Percentiles rank a stretch among this genome's conserved stretches.
phyloP scores from a whole-genome alignment of 1,140 invertebrate species.

The Cydia fagiglandana region DNA sequence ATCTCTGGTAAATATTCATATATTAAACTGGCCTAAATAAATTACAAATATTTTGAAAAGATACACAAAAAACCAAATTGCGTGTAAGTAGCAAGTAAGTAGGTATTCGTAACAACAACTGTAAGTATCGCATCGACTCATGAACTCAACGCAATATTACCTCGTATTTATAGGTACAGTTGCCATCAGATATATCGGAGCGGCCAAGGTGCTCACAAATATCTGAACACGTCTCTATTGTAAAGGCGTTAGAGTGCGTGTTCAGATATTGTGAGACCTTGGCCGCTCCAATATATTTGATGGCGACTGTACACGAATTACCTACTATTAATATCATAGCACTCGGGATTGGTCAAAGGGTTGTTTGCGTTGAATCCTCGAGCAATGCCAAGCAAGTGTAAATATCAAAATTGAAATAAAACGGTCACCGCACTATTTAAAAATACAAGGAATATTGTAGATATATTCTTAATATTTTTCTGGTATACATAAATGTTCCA shows the following conservation, averaged over 20 bases:
- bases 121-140: background rate
- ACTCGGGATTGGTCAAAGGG: background rate
- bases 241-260: too few relatives aligned
- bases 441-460: too few relatives aligned
- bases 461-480: too few relatives aligned
- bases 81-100: background rate
- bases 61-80: background rate
- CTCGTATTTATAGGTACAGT: background rate
- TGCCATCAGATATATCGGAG: too few relatives aligned
- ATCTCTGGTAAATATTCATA: conserved; percentile 54
- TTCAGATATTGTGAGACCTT: too few relatives aligned
- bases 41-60: conserved; percentile 49
- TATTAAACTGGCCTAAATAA: conserved; percentile 71
- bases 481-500: too few relatives aligned
- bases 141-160: conserved; percentile 1
- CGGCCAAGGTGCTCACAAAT: too few relatives aligned
- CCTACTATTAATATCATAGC: background rate
- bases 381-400: background rate
- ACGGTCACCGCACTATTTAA: too few relatives aligned
- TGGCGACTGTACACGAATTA: background rate
- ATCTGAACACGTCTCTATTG: too few relatives aligned
- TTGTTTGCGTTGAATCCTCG: background rate
- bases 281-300: too few relatives aligned
- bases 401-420: too few relatives aligned
- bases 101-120: too few relatives aligned